Evolutionary conservation across 2,113 vertebrate genomes (phyloP).

Genomic region (Aegotheles bennettii): DNA sequence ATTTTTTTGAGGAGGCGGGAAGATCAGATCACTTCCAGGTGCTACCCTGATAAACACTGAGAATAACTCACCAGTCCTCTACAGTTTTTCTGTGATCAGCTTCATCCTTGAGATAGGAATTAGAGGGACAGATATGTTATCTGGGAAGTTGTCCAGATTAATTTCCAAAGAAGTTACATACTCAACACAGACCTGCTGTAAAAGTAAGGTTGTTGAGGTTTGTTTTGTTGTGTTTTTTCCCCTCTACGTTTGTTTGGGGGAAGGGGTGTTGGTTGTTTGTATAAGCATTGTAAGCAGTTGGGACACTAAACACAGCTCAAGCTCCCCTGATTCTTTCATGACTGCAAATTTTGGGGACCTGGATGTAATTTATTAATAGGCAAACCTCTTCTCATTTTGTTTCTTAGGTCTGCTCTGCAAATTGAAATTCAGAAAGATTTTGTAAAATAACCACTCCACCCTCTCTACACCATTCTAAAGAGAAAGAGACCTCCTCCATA

Average conservation of each 20-base stretch:
- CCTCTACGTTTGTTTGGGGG: neutral
- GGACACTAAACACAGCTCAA: neutral
- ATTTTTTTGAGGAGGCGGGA: constrained; percentile 53
- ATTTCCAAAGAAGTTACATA: constrained; percentile 20
- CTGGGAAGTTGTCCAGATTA: constrained; percentile 30
- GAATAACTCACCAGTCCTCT: constrained; percentile 18
- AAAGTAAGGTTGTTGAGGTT: neutral
- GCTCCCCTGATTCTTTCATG: neutral
- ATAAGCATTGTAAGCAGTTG: neutral
- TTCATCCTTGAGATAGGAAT: neutral
- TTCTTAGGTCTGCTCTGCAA: neutral
- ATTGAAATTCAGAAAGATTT: neutral
- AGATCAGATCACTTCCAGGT: constrained; percentile 60
- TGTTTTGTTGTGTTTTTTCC: neutral
- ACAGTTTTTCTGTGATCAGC: neutral
- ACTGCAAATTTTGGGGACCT: neutral
- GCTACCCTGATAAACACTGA: constrained; percentile 21
- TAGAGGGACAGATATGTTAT: neutral
- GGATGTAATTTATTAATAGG: neutral
- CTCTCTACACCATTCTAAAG: neutral
- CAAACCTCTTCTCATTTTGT: neutral
- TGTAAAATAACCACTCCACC: neutral
- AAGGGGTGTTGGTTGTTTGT: neutral
- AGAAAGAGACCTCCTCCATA: neutral
- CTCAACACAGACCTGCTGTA: neutral